Percentiles rank a stretch among this genome's conserved stretches.
These are phyloP conservation scores for Geococcyx californianus DNA, from an alignment of 2,113 vertebrate genomes.

Conservation along the genomic window DNA sequence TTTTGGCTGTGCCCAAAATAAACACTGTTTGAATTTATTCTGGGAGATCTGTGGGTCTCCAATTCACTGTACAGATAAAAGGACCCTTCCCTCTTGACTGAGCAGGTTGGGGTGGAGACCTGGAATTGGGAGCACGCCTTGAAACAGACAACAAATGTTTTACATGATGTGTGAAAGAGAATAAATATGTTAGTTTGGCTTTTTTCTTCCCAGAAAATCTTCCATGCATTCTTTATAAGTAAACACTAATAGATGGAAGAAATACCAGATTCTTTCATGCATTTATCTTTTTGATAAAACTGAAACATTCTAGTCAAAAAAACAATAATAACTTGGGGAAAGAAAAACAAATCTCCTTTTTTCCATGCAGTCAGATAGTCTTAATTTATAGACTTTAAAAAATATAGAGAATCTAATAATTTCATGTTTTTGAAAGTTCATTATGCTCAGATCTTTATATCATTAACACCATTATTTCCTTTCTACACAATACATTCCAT, in stretches of 20 bases:
- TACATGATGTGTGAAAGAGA: neutral
- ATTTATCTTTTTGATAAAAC: neutral
- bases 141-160: neutral
- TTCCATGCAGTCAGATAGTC: neutral
- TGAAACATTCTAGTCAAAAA: neutral
- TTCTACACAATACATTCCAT: neutral
- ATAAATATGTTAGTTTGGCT: neutral
- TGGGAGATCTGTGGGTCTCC: too few species aligned
- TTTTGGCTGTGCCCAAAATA: too few species aligned
- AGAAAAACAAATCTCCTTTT: neutral
- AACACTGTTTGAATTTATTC: too few species aligned
- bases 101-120: too few species aligned
- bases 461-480: neutral
- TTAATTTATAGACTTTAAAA: neutral
- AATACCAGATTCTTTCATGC: neutral
- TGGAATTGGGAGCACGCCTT: too few species aligned
- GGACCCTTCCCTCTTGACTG: too few species aligned
- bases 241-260: neutral
- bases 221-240: neutral
- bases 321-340: neutral
- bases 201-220: neutral
- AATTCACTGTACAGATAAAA: too few species aligned
- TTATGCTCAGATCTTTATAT: neutral
- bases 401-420: neutral
- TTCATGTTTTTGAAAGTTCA: neutral